Evolutionary conservation across 2,797 vertebrate genomes (phyloP).

Genomic region (Echeneis naucrates): DNA sequence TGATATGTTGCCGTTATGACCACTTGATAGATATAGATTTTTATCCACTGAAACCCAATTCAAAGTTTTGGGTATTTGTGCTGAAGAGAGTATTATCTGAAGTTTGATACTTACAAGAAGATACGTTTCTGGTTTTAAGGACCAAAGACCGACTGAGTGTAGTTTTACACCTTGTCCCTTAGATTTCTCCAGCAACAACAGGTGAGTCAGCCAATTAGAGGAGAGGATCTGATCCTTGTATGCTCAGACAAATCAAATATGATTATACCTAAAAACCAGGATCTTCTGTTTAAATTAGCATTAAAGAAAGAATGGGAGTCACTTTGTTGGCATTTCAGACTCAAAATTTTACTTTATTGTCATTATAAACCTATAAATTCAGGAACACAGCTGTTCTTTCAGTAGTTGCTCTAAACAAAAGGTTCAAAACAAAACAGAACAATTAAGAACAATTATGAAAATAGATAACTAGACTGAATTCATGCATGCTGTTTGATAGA

Average conservation of each 20-base stretch:
- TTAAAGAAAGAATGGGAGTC: constrained; percentile 26
- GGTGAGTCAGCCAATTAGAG: no score
- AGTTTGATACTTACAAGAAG: no score
- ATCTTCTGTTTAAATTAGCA: constrained; percentile 36
- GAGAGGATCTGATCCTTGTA: no score
- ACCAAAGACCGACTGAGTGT: no score
- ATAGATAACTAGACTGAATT: constrained; percentile 49
- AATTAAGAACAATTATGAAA: constrained; percentile 37
- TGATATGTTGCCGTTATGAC: background rate
- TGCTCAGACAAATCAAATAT: no score
- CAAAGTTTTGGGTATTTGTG: constrained; percentile 8
- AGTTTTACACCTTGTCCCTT: no score
- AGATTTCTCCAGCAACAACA: no score
- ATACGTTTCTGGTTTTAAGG: no score
- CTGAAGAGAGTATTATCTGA: no score
- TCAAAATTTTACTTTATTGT: constrained; percentile 29
- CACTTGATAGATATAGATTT: no score
- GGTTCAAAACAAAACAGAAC: constrained; percentile 19
- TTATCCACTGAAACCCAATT: background rate
- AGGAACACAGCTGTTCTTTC: constrained; percentile 39
- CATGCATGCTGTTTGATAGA: constrained; percentile 61
- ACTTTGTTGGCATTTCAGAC: constrained; percentile 26
- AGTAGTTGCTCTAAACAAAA: constrained; percentile 16
- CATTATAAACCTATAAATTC: constrained; percentile 32
- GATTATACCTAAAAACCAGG: constrained; percentile 17